Evolutionary conservation across 1,140 invertebrate genomes (phyloP), one percentile per base, ranked within the genome.

Genomic region (Caenorhabditis tropicalis): DNA sequence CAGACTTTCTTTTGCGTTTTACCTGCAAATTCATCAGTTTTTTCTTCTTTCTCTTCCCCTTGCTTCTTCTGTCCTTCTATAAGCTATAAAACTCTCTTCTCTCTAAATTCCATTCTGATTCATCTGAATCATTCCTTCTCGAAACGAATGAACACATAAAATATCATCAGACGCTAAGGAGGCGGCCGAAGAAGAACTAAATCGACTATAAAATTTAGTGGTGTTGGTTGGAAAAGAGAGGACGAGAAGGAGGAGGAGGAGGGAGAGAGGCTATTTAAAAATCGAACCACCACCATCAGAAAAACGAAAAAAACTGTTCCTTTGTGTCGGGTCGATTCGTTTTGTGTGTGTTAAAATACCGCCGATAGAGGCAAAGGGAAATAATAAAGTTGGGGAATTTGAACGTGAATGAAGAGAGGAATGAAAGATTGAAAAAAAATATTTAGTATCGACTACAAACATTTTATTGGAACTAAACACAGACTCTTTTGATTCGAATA

Each of bases 1-100:
- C 81, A 21, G 53, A 24, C 49, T 79, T 87, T 58, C 86, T 70
- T 60, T 87, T 87, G 3, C 86, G 43, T 82, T 85, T 87, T n/a
- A 81, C 81, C 86, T 87, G 27, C 15, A 74, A 43, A 87, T n/a
- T n/a, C n/a, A n/a, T n/a, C n/a, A n/a, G n/a, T n/a, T n/a, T n/a
- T n/a, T n/a, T n/a, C n/a, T n/a, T n/a, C n/a, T n/a, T n/a, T n/a
- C n/a, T n/a, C n/a, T n/a, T n/a, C 12, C 39, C 12, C 39, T 43
- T 12, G 39, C 12, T 43, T 43, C 12, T 43, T 43, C 12, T 43
- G 39, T 5, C 39, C 12, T n/a, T n/a, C n/a, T n/a, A n/a, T n/a
- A n/a, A n/a, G n/a, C 39, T 6, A 43, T 43, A 43, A 43, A 43
- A 43, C 5, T 43, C 39, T 43, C 39, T 43, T 12, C 39, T 43